Conservation (phyloP, 1,140 invertebrate species). For the Anastrepha obliqua region DNA sequence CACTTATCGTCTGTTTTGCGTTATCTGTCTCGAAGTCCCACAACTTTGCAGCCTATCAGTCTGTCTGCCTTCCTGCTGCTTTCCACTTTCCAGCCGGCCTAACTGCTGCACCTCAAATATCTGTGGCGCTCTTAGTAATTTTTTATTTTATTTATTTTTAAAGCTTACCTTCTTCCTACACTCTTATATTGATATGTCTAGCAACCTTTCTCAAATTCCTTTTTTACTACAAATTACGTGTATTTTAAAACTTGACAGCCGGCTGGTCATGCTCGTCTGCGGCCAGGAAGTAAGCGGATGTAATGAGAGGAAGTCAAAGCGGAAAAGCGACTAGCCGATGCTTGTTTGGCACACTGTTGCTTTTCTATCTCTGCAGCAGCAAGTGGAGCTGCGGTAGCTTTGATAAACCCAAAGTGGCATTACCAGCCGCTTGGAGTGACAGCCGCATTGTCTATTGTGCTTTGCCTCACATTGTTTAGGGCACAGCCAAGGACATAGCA, state of each 20-base stretch:
- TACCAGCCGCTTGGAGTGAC: constrained; percentile 11
- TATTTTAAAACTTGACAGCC: background rate
- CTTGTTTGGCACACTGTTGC: constrained; percentile 29
- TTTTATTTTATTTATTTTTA: constrained; percentile 33
- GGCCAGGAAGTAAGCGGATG: constrained; percentile 11
- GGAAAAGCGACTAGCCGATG: background rate
- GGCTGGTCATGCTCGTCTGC: constrained; percentile 41
- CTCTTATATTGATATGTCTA: constrained; percentile 39
- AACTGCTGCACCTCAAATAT: background rate
- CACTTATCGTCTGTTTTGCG: constrained; percentile 39
- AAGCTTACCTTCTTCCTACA: background rate
- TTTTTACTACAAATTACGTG: background rate
- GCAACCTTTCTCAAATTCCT: background rate
- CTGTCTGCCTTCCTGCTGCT: background rate
- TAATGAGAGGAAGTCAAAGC: constrained; percentile 1
- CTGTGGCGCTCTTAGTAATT: constrained; percentile 1
- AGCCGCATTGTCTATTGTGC: constrained; percentile 35
- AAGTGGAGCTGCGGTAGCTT: background rate
- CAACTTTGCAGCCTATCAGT: background rate
- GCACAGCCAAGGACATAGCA: background rate
- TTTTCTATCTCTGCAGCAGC: background rate
- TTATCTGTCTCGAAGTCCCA: background rate
- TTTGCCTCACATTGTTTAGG: background rate
- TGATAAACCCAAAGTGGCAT: background rate
- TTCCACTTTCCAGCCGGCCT: background rate